phyloP scores from a whole-genome alignment of 30 jellyfish, hydroid and myxozoan species.

The Hydractinia echinata region DNA sequence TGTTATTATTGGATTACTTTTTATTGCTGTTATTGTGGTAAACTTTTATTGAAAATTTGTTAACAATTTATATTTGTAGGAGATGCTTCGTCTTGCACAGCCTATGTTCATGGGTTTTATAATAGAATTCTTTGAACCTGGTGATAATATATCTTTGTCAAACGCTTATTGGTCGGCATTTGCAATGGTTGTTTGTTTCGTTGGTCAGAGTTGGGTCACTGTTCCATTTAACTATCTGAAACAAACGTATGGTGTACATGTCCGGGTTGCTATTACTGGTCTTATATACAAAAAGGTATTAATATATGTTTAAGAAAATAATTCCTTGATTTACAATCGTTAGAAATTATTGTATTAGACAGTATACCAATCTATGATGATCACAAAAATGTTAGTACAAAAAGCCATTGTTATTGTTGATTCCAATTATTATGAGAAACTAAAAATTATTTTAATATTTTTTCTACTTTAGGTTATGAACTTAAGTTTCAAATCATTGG shows the following conservation, averaged over 20 bases:
- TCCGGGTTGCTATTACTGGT: constrained; percentile 70
- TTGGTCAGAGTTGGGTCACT: constrained; percentile 42
- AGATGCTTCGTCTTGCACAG: constrained; percentile 54
- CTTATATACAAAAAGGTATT: constrained; percentile 59
- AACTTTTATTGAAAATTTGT: too few relatives aligned
- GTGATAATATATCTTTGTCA: constrained; percentile 27
- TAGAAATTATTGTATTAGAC: not conserved
- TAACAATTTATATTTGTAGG: constrained; percentile 28
- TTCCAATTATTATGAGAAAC: not conserved
- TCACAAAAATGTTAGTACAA: not conserved
- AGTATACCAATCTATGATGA: not conserved
- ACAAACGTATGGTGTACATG: constrained; percentile 56
- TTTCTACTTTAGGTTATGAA: constrained; percentile 43
- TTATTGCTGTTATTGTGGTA: too few relatives aligned
- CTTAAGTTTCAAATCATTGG: constrained; percentile 43
- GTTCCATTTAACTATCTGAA: constrained; percentile 53
- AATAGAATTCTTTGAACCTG: constrained; percentile 51
- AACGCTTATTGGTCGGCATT: constrained; percentile 63
- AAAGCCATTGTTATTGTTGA: not conserved
- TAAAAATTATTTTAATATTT: not conserved
- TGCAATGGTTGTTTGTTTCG: constrained; percentile 58
- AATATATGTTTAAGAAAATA: not conserved
- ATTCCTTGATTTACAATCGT: not conserved
- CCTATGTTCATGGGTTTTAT: constrained; percentile 73
- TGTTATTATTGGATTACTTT: too few relatives aligned